phyloP scores from a whole-genome alignment of 2,888 invertebrate species.

The Achlya flavicornis region DNA sequence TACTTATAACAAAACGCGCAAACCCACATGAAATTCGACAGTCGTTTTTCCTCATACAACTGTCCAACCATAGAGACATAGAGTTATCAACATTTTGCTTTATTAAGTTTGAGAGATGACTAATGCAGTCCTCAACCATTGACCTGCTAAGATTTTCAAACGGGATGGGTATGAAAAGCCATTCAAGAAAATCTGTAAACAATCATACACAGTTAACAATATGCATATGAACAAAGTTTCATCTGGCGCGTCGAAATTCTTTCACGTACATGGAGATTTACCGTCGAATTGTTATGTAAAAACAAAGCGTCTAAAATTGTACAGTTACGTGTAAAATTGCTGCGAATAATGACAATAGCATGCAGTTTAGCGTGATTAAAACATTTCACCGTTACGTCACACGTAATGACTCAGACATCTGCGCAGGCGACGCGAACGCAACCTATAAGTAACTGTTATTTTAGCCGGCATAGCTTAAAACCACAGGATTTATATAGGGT shows the following conservation, averaged over 20 bases:
- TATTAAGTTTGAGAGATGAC: too few relatives aligned
- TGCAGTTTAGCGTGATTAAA: constrained; percentile 21
- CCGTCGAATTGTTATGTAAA: constrained; percentile 16
- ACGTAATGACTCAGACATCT: constrained; percentile 24
- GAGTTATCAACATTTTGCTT: too few relatives aligned
- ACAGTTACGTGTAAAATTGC: constrained; percentile 12
- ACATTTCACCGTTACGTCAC: constrained; percentile 36
- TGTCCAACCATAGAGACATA: too few relatives aligned
- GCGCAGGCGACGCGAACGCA: background rate
- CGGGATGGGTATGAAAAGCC: background rate
- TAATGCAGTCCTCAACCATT: too few relatives aligned
- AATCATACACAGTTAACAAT: constrained; percentile 1
- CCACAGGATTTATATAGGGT: background rate
- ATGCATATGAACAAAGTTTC: constrained; percentile 1
- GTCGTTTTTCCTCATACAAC: too few relatives aligned
- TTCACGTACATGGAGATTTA: constrained; percentile 13
- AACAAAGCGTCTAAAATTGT: constrained; percentile 13
- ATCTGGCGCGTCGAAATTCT: constrained; percentile 2
- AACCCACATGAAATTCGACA: too few relatives aligned
- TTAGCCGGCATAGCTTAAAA: background rate
- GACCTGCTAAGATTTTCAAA: background rate
- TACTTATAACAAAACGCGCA: too few relatives aligned
- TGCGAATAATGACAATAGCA: constrained; percentile 11
- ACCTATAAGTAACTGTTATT: background rate
- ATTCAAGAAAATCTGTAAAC: background rate